phyloP scores from a whole-genome alignment of 2,797 vertebrate species.

The Psittacula derbiana region DNA sequence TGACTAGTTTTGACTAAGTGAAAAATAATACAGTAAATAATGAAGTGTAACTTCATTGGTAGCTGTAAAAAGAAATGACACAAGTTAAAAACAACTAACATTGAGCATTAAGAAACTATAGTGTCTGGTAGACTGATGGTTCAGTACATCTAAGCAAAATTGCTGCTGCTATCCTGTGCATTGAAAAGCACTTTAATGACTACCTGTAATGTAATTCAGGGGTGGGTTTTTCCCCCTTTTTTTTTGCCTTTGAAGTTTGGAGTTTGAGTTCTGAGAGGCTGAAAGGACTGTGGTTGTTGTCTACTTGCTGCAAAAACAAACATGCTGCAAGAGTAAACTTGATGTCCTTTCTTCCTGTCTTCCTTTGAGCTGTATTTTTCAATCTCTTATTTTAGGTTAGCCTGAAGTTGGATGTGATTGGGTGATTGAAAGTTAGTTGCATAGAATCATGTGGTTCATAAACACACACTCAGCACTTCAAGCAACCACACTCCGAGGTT shows the following conservation, averaged over 20 bases:
- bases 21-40: neutral
- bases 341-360: neutral
- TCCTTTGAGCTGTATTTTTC: neutral
- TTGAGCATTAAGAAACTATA: neutral
- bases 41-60: neutral
- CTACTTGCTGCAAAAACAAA: neutral
- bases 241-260: neutral
- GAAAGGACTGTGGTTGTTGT: neutral
- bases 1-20: neutral
- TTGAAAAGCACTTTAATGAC: neutral
- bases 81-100: neutral
- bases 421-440: neutral
- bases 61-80: neutral
- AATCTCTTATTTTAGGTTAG: neutral
- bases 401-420: neutral
- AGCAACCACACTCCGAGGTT: neutral
- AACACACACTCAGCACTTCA: neutral
- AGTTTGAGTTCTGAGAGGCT: neutral
- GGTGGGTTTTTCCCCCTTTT: fast-evolving
- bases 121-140: neutral
- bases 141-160: neutral
- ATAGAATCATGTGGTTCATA: neutral
- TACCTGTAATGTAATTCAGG: neutral
- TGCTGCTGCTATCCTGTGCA: neutral
- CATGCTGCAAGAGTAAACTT: neutral